Evolutionary conservation across 2,113 vertebrate genomes (phyloP).

Genomic region (Noturus placidus): DNA sequence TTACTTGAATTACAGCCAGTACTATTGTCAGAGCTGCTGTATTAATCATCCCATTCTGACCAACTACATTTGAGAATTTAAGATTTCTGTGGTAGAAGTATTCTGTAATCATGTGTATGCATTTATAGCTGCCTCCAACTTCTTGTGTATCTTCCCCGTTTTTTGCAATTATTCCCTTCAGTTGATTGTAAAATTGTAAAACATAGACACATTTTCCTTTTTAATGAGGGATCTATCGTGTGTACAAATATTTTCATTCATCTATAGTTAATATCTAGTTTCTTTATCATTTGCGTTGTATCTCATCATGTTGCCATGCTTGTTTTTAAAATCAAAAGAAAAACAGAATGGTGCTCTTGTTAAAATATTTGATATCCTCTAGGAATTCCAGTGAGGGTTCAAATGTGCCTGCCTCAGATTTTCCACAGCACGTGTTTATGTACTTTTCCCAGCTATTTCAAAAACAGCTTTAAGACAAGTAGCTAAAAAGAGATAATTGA

Average conservation of each 20-base stretch:
- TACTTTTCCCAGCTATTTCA: slow-evolving; percentile 48
- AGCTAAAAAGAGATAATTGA: slow-evolving; percentile 29
- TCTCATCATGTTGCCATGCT: not conserved
- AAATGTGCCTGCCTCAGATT: slow-evolving; percentile 40
- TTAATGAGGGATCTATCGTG: not conserved
- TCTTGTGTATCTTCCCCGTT: not conserved
- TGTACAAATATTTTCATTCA: not conserved
- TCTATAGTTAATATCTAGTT: not conserved
- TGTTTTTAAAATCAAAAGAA: not conserved
- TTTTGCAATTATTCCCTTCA: not conserved
- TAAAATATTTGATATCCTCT: slow-evolving; percentile 44
- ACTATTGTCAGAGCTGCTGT: not conserved
- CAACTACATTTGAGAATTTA: not conserved
- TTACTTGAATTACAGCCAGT: not conserved
- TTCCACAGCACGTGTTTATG: slow-evolving; percentile 38
- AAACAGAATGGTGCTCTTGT: slow-evolving; percentile 5
- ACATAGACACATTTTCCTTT: not conserved
- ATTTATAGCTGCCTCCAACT: not conserved
- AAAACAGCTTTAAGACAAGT: slow-evolving; percentile 41
- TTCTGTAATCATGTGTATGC: not conserved
- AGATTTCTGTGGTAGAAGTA: not conserved
- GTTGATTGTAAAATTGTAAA: not conserved
- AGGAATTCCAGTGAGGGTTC: slow-evolving; percentile 31
- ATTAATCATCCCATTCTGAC: not conserved
- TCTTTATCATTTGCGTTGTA: not conserved